Evolutionary conservation across 2,888 invertebrate genomes (phyloP).

Genomic region (Tetragonisca angustula): DNA sequence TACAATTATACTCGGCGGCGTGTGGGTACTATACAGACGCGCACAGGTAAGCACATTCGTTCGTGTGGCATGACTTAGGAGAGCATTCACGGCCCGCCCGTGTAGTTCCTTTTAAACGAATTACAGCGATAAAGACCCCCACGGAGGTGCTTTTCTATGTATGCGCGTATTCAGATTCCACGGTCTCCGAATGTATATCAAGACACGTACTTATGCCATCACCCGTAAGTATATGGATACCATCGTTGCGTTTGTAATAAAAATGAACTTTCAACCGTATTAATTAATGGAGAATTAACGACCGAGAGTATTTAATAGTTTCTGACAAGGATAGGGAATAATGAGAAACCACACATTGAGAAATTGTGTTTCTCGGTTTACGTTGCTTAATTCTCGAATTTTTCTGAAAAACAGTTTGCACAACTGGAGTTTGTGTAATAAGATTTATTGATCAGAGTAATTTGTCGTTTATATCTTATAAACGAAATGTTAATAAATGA

Average conservation of each 20-base stretch:
- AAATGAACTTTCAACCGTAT: too few species aligned
- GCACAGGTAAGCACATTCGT: slow-evolving; percentile 68
- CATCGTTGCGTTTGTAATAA: background rate
- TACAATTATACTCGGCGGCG: slow-evolving; percentile 57
- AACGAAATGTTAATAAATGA: too few species aligned
- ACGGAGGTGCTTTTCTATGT: slow-evolving; percentile 52
- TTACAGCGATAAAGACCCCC: slow-evolving; percentile 76
- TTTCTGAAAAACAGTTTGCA: too few species aligned
- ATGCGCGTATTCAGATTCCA: slow-evolving; percentile 45
- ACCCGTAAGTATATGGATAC: background rate
- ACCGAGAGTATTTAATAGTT: too few species aligned
- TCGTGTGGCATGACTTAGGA: slow-evolving; percentile 78
- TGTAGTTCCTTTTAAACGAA: slow-evolving; percentile 78
- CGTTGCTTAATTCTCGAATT: too few species aligned
- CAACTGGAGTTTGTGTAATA: too few species aligned
- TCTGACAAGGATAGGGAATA: too few species aligned
- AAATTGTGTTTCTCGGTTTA: too few species aligned
- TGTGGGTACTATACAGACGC: slow-evolving; percentile 52
- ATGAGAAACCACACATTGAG: too few species aligned
- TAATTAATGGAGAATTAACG: too few species aligned
- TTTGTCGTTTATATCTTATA: too few species aligned
- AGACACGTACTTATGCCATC: background rate
- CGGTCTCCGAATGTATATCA: background rate
- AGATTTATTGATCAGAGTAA: too few species aligned
- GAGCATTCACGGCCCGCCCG: slow-evolving; percentile 66